Evolutionary conservation across 2,113 vertebrate genomes (phyloP).

Genomic region (Phyllopteryx taeniolatus): DNA sequence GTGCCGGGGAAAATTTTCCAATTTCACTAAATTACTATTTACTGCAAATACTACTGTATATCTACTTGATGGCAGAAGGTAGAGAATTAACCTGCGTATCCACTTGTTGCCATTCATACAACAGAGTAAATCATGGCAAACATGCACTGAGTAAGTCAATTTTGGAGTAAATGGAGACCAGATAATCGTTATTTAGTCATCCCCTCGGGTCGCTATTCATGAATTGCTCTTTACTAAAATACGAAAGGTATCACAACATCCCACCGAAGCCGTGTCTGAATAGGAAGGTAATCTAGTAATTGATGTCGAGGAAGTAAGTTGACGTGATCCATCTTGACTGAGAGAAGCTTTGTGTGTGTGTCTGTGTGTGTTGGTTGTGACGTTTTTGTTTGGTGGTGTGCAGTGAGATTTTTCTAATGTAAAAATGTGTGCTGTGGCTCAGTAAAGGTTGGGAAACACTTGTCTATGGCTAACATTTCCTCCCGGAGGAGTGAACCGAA

Average conservation of each 20-base stretch:
- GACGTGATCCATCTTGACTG: neutral
- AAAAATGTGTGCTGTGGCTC: neutral
- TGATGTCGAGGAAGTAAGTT: too few species aligned
- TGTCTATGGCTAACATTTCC: conserved; percentile 40
- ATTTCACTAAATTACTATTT: neutral
- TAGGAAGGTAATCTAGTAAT: too few species aligned
- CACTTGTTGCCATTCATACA: neutral
- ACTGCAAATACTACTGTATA: too few species aligned
- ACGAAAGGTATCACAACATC: neutral
- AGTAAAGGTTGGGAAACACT: neutral
- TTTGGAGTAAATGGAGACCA: neutral
- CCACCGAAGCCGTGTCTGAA: neutral
- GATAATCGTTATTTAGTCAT: neutral
- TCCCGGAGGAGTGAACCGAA: conserved; percentile 37
- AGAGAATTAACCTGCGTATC: neutral
- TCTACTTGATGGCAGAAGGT: too few species aligned
- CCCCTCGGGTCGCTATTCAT: too few species aligned
- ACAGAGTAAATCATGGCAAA: neutral
- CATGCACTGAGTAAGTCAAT: neutral
- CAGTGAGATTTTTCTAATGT: too few species aligned
- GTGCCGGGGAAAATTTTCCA: neutral
- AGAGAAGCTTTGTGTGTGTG: neutral
- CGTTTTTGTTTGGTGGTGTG: neutral
- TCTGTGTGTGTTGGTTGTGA: too few species aligned
- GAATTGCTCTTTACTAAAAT: neutral